Evolutionary conservation across 2,797 vertebrate species (phyloP), one percentile per base, ranked within the genome.

Genomic region (Podarcis lilfordi): DNA sequence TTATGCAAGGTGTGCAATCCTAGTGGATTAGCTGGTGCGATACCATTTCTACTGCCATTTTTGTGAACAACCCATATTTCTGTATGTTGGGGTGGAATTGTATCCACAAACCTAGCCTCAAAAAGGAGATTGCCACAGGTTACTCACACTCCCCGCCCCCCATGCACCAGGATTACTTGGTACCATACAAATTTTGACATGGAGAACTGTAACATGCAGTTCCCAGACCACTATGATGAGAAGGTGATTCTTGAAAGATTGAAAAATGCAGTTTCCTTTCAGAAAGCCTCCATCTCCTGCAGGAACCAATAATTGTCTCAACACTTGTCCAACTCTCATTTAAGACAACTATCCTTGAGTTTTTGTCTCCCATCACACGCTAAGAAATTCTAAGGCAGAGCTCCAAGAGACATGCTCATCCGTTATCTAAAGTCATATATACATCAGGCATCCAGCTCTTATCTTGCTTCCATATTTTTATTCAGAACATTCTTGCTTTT

Each of bases 31-130:
- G 92, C 96, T 95, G 95, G 95, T 96, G 96, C 95, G 94, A 96
- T 94, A 95, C 94, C 96, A 94, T 97, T 96, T 96, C 94, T 96
- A 96, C 95, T 96, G 96, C 96, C 96, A 96, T 97, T 96, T 97
- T 95, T 97, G 96, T 97, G 96, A 96, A 95, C 95, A 92, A 94
- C 93, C 91, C 96, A 96, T 93, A 84, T 96, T 95, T 97, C 96
- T 97, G 96, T 97, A 95, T 95, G 94, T 95, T 95, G 91, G 89
- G 89, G 93, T 94, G 93, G 94, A 93, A 93, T 94, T 95, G 93
- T 93, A 86, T 92, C 95, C 95, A 86, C 93, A 96, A 96, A 96
- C 94, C 90, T 95, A 94, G 93, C 93, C 91, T 96, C 93, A 93
- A 95, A 75, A 93, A 96, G 93, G 35, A 3, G 92, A 95, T 95